A percentile compares a stretch with the other conserved stretches of the same genome.
Evolutionary conservation across 2,797 vertebrate genomes (phyloP).

Genomic region (Anguilla marmorata): DNA sequence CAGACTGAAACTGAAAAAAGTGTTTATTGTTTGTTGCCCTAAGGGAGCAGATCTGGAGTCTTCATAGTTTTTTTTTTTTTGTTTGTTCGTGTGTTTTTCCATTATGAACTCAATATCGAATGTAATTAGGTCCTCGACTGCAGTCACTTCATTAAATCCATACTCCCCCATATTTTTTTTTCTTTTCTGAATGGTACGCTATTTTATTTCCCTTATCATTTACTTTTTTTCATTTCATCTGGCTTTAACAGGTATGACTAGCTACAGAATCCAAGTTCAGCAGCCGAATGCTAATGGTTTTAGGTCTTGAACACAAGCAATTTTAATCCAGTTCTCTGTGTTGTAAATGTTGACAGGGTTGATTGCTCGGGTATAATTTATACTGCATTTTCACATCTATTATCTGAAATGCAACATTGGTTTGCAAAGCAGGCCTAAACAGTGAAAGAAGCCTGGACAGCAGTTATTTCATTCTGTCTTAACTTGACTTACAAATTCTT

Average conservation of each 20-base stretch:
- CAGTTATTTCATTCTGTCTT: not conserved
- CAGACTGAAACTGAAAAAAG: not conserved
- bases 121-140: not conserved
- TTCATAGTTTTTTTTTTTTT: not conserved
- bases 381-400: not conserved
- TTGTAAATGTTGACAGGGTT: conserved; percentile 40
- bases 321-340: conserved; percentile 36
- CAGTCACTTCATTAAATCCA: conserved; percentile 12
- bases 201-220: not conserved
- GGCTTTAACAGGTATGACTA: not conserved
- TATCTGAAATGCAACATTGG: not conserved
- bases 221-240: not conserved
- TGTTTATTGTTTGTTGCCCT: not conserved
- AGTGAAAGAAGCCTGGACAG: not conserved
- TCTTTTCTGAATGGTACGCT: not conserved
- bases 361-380: not conserved
- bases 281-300: conserved; percentile 38
- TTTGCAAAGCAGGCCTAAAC: not conserved
- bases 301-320: conserved; percentile 33
- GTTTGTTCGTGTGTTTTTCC: not conserved
- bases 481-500: not conserved
- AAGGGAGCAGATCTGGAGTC: not conserved
- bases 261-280: conserved; percentile 22
- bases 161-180: not conserved
- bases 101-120: not conserved